phyloP scores from a whole-genome alignment of 30 jellyfish, hydroid and myxozoan species.

The Aurelia sp. region DNA sequence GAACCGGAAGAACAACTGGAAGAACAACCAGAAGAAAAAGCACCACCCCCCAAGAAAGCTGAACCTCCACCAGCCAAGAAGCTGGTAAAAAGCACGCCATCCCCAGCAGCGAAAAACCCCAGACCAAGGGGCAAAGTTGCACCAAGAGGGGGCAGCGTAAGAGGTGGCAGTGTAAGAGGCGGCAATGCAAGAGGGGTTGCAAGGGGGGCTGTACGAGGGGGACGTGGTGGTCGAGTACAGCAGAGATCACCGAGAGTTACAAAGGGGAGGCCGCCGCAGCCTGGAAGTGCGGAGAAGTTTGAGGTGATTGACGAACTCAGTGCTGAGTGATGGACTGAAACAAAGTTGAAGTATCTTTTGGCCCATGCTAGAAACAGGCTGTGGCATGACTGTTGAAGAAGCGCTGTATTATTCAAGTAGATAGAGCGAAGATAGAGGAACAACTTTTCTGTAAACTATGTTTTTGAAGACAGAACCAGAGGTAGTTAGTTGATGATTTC shows the following conservation, averaged over 20 bases:
- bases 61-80: conserved; percentile 2
- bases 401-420: too few species aligned
- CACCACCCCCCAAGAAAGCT: conserved; percentile 4
- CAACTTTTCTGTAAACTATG: too few species aligned
- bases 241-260: conserved; percentile 18
- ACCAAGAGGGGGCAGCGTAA: conserved; percentile 7
- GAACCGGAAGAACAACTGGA: background rate
- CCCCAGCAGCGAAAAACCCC: conserved; percentile 3
- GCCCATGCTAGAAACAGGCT: too few species aligned
- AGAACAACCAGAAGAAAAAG: background rate
- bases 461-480: too few species aligned
- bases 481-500: too few species aligned
- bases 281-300: conserved; percentile 27
- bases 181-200: conserved; percentile 17
- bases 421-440: too few species aligned
- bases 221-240: conserved; percentile 48
- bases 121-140: background rate
- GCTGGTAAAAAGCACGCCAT: background rate
- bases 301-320: conserved; percentile 66
- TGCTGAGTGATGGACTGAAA: conserved; percentile 8
- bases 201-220: background rate
- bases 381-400: too few species aligned
- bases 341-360: too few species aligned
- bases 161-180: background rate
- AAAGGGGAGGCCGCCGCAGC: conserved; percentile 1